Percentiles rank a stretch among this genome's conserved stretches.
Conservation (phyloP, 2,888 invertebrate genomes). For the Neoitamus cyanurus region DNA sequence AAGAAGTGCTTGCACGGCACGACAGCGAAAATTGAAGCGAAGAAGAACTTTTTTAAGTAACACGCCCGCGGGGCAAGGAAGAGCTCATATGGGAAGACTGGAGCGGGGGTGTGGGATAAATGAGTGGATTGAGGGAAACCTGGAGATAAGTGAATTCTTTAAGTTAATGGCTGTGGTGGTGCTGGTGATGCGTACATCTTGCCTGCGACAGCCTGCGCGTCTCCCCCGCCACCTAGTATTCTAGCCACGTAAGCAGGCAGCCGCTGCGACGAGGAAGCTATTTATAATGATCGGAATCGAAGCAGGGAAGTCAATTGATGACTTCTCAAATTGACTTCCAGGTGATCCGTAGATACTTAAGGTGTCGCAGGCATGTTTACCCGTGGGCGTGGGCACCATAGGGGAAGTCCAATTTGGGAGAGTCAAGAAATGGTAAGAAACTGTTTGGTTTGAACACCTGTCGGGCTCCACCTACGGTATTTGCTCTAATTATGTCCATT, state of each 20-base stretch:
- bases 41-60: neutral
- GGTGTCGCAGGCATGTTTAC: neutral
- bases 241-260: neutral
- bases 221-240: neutral
- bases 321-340: neutral
- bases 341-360: neutral
- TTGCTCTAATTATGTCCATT: neutral
- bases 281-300: neutral
- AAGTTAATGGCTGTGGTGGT: neutral
- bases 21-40: neutral
- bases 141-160: constrained; percentile 5
- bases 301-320: neutral
- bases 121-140: neutral
- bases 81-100: neutral
- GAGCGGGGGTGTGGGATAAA: neutral
- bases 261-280: neutral
- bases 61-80: neutral
- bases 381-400: neutral
- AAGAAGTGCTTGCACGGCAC: neutral
- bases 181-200: neutral
- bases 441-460: neutral
- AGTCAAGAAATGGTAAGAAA: neutral
- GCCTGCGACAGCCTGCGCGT: neutral
- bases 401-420: neutral
- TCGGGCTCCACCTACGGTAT: no score